Percentiles rank a stretch among this genome's conserved stretches.
These are phyloP conservation scores for Astreopora myriophthalma DNA, from an alignment of 64 coral and sea anemone genomes.

Conservation along the genomic window DNA sequence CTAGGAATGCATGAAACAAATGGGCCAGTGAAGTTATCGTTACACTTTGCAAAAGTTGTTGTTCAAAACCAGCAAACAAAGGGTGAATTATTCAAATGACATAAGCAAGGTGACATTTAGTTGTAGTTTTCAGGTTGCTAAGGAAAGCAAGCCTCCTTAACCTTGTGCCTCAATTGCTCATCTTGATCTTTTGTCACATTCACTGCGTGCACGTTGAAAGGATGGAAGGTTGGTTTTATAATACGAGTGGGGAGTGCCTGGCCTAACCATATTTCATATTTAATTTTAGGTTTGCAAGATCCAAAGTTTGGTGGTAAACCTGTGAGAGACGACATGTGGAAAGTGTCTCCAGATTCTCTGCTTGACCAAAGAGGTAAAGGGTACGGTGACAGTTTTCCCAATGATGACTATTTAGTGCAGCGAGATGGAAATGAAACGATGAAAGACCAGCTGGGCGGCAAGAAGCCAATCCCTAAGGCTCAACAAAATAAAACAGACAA, in stretches of 20 bases:
- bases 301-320: background rate
- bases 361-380: background rate
- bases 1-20: background rate
- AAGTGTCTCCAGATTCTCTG: background rate
- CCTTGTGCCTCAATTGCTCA: background rate
- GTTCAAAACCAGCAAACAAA: no score
- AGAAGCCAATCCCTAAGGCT: background rate
- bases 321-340: background rate
- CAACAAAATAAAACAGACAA: background rate
- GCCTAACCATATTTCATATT: background rate
- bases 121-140: background rate
- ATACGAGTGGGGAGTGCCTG: background rate
- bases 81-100: no score
- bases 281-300: slow-evolving; percentile 4
- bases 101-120: no score
- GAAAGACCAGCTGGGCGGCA: background rate
- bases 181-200: background rate
- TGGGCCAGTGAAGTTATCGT: no score
- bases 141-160: background rate
- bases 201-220: background rate
- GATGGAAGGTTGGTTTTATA: background rate
- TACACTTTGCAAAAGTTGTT: no score
- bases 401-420: background rate
- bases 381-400: background rate
- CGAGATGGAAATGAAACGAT: background rate